Conservation (phyloP, 2,797 vertebrate species). For the Poeciliopsis presidionis region DNA sequence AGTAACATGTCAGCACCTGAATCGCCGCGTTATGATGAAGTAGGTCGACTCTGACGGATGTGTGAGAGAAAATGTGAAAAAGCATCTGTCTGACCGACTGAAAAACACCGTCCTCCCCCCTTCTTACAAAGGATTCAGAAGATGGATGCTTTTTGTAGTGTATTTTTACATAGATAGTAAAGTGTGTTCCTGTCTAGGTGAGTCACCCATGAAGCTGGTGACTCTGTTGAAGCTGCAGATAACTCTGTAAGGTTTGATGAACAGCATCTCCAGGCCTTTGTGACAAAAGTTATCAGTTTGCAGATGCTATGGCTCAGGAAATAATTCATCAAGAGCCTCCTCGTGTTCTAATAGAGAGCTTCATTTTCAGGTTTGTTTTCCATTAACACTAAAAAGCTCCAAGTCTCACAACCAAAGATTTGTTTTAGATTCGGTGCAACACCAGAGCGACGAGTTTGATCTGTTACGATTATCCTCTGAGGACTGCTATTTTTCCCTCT, state of each 20-base stretch:
- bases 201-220: constrained; percentile 49
- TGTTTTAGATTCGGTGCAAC: background rate
- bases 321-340: background rate
- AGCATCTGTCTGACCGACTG: constrained; percentile 15
- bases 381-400: background rate
- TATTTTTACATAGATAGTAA: constrained; percentile 40
- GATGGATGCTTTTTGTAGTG: constrained; percentile 40
- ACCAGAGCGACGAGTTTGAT: background rate
- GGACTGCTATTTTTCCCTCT: background rate
- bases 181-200: constrained; percentile 35
- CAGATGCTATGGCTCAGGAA: constrained; percentile 38
- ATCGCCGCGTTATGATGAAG: background rate
- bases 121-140: constrained; percentile 27
- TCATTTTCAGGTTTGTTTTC: background rate
- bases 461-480: background rate
- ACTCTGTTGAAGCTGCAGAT: constrained; percentile 57
- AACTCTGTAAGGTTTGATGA: constrained; percentile 54
- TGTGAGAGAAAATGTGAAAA: constrained; percentile 16
- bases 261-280: constrained; percentile 23
- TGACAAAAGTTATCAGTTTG: constrained; percentile 52
- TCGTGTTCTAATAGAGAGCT: background rate
- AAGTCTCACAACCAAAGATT: background rate
- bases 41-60: constrained; percentile 3
- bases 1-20: constrained; percentile 4
- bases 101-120: constrained; percentile 10